Base-by-base conservation (phyloP, 2,888 invertebrate species). In the Drosophila siamana region DNA sequence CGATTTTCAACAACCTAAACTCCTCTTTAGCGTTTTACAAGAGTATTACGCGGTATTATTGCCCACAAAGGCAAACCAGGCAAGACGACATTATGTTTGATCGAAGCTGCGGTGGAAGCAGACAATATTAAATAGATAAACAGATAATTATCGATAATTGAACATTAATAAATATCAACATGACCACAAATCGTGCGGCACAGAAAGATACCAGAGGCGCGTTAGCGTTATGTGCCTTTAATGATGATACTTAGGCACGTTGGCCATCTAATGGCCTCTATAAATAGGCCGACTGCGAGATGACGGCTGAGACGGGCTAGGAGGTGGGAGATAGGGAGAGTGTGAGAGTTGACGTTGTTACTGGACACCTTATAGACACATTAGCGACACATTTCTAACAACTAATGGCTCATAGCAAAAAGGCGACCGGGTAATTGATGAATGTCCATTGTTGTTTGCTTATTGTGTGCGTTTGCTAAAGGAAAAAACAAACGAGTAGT, bases 61-160 rank as follows among this genome's bases (percentile, higher is more conserved):
- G 3, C 13, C 0, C 7, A 13, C 24, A 26, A 7, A 9, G 26
- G 52, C 40, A 36, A 56, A 66, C 24, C 46, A 28, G 41, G 19
- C n/a, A 16, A 7, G 11, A 28, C 30, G 11, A 28, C 30, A 15
- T 59, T 47, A 50, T 16, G 33, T 36, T 44, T 43, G 16, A 26
- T 64, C 15, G 40, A 55, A 43, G 57, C 28, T 7, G 11, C 36
- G 24, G 2, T 4, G 33, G 11, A 46, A 7, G 13, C 13, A 24
- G 50, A 50, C 46, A 59, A 61, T 57, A 61, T 16, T 16, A 55
- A 59, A 69, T 72, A 64, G 68, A 70, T 74, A 79, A 77, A 70
- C 48, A 79, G 52, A 77, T 81, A 82, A 84, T 84, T 84, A 81
- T 76, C 61, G 66, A 74, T 82, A 84, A 84, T 79, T 84, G 74